Conservation (phyloP, 2,888 invertebrate genomes). For the Melanotus villosus region DNA sequence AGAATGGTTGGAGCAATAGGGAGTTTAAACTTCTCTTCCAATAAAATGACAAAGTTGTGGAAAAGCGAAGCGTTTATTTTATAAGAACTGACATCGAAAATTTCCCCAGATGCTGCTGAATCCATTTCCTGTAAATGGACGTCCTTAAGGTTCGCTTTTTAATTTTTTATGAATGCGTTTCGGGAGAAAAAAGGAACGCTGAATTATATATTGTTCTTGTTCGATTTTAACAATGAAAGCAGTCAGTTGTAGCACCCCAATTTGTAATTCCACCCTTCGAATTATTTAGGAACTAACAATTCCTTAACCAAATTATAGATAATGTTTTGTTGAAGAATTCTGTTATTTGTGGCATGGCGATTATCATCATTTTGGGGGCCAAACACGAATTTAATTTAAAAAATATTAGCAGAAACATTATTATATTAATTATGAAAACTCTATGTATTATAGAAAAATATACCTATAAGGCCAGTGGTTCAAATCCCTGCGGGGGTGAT, state of each 20-base stretch:
- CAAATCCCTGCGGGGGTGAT: too few relatives aligned
- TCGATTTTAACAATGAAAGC: slow-evolving; percentile 8
- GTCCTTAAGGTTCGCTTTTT: slow-evolving; percentile 7
- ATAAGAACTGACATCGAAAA: slow-evolving; percentile 17
- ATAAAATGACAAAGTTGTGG: slow-evolving; percentile 17
- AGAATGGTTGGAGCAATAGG: neutral
- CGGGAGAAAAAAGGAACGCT: neutral
- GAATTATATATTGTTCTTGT: slow-evolving; percentile 3
- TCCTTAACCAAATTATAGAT: neutral
- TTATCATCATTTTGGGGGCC: too few relatives aligned
- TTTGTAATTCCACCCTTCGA: neutral
- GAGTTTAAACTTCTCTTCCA: slow-evolving; percentile 6
- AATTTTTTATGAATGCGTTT: slow-evolving; percentile 14
- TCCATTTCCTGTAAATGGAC: slow-evolving; percentile 9
- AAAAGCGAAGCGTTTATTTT: slow-evolving; percentile 10
- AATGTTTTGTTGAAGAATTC: too few relatives aligned
- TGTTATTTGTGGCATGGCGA: too few relatives aligned
- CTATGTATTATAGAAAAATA: too few relatives aligned
- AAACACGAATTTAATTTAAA: too few relatives aligned
- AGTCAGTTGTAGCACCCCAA: neutral
- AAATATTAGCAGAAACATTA: too few relatives aligned
- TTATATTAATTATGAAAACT: too few relatives aligned
- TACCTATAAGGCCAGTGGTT: too few relatives aligned
- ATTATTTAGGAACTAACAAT: neutral
- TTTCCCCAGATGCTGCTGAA: slow-evolving; percentile 15